Percentiles rank a stretch among this genome's conserved stretches.
Conservation (phyloP, 1,140 invertebrate genomes). For the Lordiphosa clarofinis region DNA sequence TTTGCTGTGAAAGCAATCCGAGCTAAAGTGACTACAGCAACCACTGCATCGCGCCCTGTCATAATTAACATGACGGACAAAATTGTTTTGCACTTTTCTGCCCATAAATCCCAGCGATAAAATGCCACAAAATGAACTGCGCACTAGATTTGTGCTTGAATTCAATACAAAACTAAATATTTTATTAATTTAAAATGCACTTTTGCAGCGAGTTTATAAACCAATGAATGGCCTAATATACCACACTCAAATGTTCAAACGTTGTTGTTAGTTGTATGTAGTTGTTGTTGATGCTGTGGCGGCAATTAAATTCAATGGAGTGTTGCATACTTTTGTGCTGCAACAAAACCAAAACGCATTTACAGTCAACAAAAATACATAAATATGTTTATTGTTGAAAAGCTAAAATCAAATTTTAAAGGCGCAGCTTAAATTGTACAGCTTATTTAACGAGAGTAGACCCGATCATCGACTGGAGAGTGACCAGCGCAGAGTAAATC, state of each 20-base stretch:
- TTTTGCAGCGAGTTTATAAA: conserved; percentile 4
- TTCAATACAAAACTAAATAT: not conserved
- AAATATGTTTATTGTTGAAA: conserved; percentile 45
- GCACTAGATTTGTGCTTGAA: not conserved
- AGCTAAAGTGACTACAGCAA: not conserved
- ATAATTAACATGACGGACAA: conserved; percentile 24
- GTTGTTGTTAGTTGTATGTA: conserved; percentile 25
- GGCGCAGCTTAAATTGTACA: not conserved
- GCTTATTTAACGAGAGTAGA: too few species aligned
- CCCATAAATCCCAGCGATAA: conserved; percentile 5
- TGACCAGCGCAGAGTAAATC: too few species aligned
- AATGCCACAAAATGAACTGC: conserved; percentile 10
- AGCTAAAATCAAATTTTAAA: conserved; percentile 18
- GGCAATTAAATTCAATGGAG: conserved; percentile 67
- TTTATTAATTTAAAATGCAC: conserved; percentile 10
- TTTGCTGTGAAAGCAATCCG: conserved; percentile 13
- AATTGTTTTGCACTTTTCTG: conserved; percentile 2
- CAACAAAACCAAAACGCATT: conserved; percentile 47
- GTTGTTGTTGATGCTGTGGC: conserved; percentile 11
- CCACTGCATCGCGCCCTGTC: conserved; percentile 5
- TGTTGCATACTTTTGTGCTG: conserved; percentile 61
- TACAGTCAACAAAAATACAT: conserved; percentile 30
- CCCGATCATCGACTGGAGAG: too few species aligned
- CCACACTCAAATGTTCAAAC: conserved; percentile 1
- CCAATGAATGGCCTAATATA: conserved; percentile 31